Conservation (phyloP, 2,797 vertebrate species). For the Pseudochirops corinnae region DNA sequence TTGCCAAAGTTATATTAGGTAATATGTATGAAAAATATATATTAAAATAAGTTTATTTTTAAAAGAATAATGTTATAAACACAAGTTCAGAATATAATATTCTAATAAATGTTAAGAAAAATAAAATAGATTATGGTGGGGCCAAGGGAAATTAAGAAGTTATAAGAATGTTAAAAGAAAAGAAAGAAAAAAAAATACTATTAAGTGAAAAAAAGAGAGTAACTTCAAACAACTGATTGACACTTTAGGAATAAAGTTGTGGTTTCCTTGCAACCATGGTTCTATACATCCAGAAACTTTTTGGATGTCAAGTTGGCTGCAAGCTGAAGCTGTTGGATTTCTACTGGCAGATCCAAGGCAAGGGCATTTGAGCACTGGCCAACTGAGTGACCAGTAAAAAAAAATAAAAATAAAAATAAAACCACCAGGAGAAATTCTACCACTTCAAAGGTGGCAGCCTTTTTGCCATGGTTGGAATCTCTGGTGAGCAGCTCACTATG, state of each 20-base stretch:
- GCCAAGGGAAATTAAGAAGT: no score
- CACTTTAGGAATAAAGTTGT: not conserved
- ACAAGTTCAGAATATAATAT: no score
- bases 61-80: no score
- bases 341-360: not conserved
- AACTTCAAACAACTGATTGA: not conserved
- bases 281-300: conserved; percentile 12
- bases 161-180: no score
- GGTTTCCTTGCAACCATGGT: not conserved
- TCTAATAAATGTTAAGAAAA: no score
- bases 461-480: conserved; percentile 50
- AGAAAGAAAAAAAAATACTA: no score
- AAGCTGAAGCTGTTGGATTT: conserved; percentile 31
- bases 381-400: conserved; percentile 39
- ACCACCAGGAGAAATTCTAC: conserved; percentile 27
- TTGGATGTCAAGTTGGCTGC: not conserved
- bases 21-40: no score
- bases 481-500: conserved; percentile 54
- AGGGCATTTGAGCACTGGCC: not conserved
- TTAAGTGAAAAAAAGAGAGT: no score
- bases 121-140: no score
- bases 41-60: no score
- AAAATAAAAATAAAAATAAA: no score
- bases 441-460: conserved; percentile 35
- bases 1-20: no score